Evolutionary conservation across 2,888 invertebrate species (phyloP).

Genomic region (Zygaena filipendulae): DNA sequence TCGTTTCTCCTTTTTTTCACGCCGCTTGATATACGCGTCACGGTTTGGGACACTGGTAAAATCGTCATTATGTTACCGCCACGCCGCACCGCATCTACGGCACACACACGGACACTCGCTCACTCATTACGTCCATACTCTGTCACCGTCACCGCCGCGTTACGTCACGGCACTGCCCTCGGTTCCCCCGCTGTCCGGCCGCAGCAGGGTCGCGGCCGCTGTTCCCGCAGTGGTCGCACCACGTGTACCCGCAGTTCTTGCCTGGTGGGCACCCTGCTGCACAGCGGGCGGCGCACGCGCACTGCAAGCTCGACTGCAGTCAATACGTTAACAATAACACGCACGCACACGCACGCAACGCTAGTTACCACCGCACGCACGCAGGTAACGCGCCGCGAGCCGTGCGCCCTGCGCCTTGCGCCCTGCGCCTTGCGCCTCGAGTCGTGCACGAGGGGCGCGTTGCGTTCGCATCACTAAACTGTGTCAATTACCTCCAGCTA

Average conservation of each 20-base stretch:
- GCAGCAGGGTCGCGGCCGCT: constrained; percentile 77
- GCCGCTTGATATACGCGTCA: constrained; percentile 65
- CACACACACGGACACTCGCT: constrained; percentile 21
- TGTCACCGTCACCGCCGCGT: background rate
- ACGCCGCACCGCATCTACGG: constrained; percentile 32
- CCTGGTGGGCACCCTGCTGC: constrained; percentile 85
- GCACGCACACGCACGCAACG: constrained; percentile 63
- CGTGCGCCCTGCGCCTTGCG: no score
- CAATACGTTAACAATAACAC: constrained; percentile 59
- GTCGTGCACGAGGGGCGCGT: no score
- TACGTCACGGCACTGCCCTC: background rate
- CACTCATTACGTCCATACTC: constrained; percentile 7
- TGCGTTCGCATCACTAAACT: constrained; percentile 36
- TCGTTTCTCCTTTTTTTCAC: constrained; percentile 66
- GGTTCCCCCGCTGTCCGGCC: background rate
- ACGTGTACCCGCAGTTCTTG: constrained; percentile 94
- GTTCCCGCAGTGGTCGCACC: constrained; percentile 95
- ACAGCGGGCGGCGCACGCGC: constrained; percentile 72
- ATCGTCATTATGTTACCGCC: constrained; percentile 45
- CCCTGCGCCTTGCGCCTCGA: constrained; percentile 4
- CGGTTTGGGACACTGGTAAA: constrained; percentile 66
- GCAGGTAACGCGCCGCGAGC: constrained; percentile 52
- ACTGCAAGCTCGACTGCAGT: constrained; percentile 65
- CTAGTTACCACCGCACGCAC: constrained; percentile 66
- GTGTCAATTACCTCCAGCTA: background rate